These are phyloP conservation scores for Harmothoe impar DNA, from an alignment of 2,888 invertebrate genomes.

Conservation along the genomic window DNA sequence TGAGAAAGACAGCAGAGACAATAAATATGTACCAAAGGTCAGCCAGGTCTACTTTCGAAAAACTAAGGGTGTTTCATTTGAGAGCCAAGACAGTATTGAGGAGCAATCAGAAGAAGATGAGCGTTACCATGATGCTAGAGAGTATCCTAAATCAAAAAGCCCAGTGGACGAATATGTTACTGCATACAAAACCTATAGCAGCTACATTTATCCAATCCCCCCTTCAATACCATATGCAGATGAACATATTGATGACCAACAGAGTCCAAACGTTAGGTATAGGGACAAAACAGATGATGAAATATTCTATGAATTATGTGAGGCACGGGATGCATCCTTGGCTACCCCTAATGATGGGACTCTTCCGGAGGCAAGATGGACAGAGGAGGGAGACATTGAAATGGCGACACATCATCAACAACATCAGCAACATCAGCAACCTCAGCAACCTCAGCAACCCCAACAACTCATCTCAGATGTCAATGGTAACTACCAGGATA, in stretches of 20 bases:
- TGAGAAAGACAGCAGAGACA: no score
- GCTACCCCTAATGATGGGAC: no score
- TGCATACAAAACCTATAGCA: neutral
- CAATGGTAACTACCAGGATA: neutral
- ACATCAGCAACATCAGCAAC: no score
- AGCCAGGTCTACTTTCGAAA: no score
- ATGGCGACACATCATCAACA: neutral
- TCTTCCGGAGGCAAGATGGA: neutral
- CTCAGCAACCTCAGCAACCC: no score
- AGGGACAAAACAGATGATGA: slow-evolving; percentile 1
- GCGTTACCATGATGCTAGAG: neutral
- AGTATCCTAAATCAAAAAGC: neutral
- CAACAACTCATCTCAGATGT: neutral
- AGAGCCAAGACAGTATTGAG: no score
- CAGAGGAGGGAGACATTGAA: neutral
- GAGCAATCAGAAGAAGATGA: neutral
- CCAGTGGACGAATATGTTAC: neutral
- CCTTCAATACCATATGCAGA: neutral
- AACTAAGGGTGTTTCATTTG: no score
- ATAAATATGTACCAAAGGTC: no score
- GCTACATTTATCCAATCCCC: neutral
- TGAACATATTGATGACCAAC: slow-evolving; percentile 11
- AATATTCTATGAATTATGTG: neutral
- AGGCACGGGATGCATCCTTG: no score
- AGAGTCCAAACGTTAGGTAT: slow-evolving; percentile 5